Evolutionary conservation across 2,888 invertebrate genomes (phyloP).

Genomic region (Chymomyza caudatula): DNA sequence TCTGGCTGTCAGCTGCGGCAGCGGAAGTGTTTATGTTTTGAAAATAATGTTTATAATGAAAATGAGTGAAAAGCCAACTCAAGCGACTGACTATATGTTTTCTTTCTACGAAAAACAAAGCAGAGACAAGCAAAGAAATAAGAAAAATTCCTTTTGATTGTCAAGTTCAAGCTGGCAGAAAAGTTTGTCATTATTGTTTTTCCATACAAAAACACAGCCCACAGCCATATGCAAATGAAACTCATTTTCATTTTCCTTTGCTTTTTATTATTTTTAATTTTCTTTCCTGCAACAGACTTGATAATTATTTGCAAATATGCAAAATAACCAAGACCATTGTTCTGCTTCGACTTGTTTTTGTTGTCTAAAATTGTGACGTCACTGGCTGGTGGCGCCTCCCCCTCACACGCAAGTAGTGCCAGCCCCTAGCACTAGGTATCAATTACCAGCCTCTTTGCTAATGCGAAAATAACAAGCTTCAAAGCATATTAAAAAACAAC

Average conservation of each 20-base stretch:
- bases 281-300: constrained; percentile 13
- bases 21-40: constrained; percentile 63
- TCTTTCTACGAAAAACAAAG: not conserved
- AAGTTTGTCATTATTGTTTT: not conserved
- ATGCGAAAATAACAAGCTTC: constrained; percentile 65
- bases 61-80: constrained; percentile 16
- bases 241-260: constrained; percentile 29
- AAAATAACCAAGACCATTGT: constrained; percentile 26
- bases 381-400: constrained; percentile 16
- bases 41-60: constrained; percentile 41
- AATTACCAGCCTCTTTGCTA: constrained; percentile 58
- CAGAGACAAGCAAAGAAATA: constrained; percentile 27
- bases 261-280: not conserved
- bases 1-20: constrained; percentile 20
- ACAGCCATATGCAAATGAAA: constrained; percentile 28
- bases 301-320: constrained; percentile 57
- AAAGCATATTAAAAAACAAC: not conserved
- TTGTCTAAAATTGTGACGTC: not conserved
- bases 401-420: constrained; percentile 15
- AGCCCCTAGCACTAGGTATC: constrained; percentile 44
- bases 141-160: constrained; percentile 65
- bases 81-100: not conserved
- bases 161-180: constrained; percentile 54
- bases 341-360: not conserved
- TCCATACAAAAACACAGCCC: not conserved